Conservation (phyloP, 1,140 invertebrate genomes). For the Ceratosolen fusciceps region DNA sequence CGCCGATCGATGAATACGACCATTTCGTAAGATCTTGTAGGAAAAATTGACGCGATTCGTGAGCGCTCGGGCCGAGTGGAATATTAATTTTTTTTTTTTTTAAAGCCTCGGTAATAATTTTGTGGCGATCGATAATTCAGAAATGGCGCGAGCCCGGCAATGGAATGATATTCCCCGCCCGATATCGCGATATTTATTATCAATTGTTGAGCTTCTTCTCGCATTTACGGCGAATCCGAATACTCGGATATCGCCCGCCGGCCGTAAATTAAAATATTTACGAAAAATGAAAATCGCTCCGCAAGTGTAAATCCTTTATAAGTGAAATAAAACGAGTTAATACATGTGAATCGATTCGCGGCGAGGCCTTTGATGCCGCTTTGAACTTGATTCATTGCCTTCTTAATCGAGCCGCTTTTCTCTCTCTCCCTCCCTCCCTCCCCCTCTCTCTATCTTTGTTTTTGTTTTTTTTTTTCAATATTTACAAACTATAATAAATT, state of each 20-base stretch:
- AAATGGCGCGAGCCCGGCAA: neutral
- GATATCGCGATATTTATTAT: neutral
- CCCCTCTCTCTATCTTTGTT: too few species aligned
- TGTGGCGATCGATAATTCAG: neutral
- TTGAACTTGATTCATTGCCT: constrained; percentile 8
- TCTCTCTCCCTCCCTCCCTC: too few species aligned
- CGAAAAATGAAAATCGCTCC: neutral
- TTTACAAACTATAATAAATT: constrained; percentile 13
- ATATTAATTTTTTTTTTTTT: too few species aligned
- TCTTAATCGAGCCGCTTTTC: constrained; percentile 2
- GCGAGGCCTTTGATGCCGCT: neutral
- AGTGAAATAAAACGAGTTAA: neutral
- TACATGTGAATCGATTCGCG: neutral
- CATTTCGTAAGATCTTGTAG: too few species aligned
- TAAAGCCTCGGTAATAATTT: too few species aligned
- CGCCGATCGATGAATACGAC: too few species aligned
- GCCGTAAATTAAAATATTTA: neutral
- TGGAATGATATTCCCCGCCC: neutral
- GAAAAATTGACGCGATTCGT: too few species aligned
- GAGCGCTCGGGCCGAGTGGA: too few species aligned
- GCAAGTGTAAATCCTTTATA: constrained; percentile 9
- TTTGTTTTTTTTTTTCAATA: too few species aligned
- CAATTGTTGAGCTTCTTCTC: neutral
- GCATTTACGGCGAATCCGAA: neutral
- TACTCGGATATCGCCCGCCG: too few species aligned